phyloP scores from a whole-genome alignment of 2,888 invertebrate species.

The Steinernema scapterisci region DNA sequence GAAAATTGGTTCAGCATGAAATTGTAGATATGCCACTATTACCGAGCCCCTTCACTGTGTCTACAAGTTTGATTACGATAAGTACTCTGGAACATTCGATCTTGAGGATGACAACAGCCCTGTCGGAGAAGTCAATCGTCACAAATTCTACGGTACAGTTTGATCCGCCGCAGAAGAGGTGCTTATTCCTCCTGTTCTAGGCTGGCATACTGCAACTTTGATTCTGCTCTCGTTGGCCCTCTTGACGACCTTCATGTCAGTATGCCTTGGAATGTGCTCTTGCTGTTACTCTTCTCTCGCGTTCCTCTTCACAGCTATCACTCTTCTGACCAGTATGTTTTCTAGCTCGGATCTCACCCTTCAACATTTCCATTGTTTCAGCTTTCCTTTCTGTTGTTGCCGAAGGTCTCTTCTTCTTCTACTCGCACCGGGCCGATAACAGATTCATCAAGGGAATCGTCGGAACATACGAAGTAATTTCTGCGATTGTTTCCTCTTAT shows the following conservation, averaged over 20 bases:
- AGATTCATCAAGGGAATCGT: slow-evolving; percentile 67
- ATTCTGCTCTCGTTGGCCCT: slow-evolving; percentile 61
- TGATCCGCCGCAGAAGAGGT: background rate
- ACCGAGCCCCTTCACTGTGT: slow-evolving; percentile 66
- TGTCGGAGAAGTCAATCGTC: slow-evolving; percentile 66
- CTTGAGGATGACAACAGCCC: slow-evolving; percentile 66
- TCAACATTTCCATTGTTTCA: slow-evolving; percentile 38
- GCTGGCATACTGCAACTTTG: slow-evolving; percentile 65
- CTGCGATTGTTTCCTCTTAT: background rate
- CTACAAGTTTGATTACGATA: slow-evolving; percentile 67
- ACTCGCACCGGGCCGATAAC: slow-evolving; percentile 65
- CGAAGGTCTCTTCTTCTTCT: slow-evolving; percentile 66
- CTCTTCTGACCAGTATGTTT: slow-evolving; percentile 60
- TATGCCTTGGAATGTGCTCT: slow-evolving; percentile 59
- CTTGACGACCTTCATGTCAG: slow-evolving; percentile 57
- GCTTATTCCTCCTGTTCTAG: slow-evolving; percentile 39
- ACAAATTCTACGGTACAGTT: slow-evolving; percentile 63
- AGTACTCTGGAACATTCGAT: slow-evolving; percentile 66
- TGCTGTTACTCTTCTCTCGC: slow-evolving; percentile 63
- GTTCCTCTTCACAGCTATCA: slow-evolving; percentile 61
- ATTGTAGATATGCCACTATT: slow-evolving; percentile 60
- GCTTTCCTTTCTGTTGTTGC: slow-evolving; percentile 65
- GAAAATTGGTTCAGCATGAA: no score
- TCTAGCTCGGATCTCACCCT: background rate
- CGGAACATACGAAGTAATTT: slow-evolving; percentile 62